Base-by-base conservation (phyloP, 2,113 vertebrate species). In the Paradoxurus hermaphroditus region DNA sequence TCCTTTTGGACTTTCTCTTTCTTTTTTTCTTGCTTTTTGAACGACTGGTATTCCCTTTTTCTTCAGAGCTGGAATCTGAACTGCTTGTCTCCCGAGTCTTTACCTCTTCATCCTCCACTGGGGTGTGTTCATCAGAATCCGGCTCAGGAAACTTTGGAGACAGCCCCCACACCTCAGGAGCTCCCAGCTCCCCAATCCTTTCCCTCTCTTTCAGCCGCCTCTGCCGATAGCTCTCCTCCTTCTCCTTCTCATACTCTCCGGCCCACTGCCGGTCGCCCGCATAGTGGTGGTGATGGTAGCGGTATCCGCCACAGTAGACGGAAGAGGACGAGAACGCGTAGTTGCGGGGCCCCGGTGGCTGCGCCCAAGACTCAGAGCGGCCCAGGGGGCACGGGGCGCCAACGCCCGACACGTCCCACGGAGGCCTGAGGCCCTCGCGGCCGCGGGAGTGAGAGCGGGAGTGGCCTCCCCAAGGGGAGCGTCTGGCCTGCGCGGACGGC, bases 61-160 rank as follows among this genome's bases (percentile, higher is more conserved):
- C 98, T 98, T 99, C 99, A 18, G 98, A 99, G 97, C 98, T 99
- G 23, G 99, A 99, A 53, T 99, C 99, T 0, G 99, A 99, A 67
- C 98, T 99, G 98, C 98, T 99, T 59, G 98, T 99, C 41, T 84
- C 91, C 77, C 19, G 75, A 3, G 98, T 98, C 90, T 98, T 98
- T 1, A 90, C 93, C 25, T 98, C 98, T 16, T 99, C 99, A 1
- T 99, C 98, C 97, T 99, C 99, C 46, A 99, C 99, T 0, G 99
- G 99, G 1, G 99, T 99, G 90, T 99, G 99, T 65, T 99, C 99
- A 95, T 99, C 99, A 0, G 99, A 99, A 95, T 99, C 99, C 1
- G 99, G 99, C 95, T 99, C 99, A 39, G 99, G 99, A 70, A 99
- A 98, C 98, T 99, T 99, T 0, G 99, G 99, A 0, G 99, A 99